Conservation (phyloP, 2,113 vertebrate genomes). For the Lagenorhynchus albirostris region DNA sequence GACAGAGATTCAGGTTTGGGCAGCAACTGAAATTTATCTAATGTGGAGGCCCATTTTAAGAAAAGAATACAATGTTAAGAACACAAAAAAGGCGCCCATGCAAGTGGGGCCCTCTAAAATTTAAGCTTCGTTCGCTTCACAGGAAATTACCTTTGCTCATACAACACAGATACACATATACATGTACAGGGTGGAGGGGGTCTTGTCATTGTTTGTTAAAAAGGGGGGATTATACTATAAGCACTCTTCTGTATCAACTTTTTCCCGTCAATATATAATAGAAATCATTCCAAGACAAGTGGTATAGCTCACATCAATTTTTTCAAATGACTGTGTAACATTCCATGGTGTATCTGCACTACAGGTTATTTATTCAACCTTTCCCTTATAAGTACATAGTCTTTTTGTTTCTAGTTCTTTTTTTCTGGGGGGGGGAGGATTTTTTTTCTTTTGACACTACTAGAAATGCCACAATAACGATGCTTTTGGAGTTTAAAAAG, state of each 20-base stretch:
- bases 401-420: neutral
- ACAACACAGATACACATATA: neutral
- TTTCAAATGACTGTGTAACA: neutral
- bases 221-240: neutral
- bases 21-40: neutral
- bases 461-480: neutral
- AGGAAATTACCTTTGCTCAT: neutral
- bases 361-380: neutral
- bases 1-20: neutral
- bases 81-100: neutral
- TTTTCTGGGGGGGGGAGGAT: fast-evolving
- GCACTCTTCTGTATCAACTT: neutral
- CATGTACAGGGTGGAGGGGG: neutral
- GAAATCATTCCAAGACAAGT: neutral
- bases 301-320: neutral
- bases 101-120: neutral
- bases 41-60: neutral
- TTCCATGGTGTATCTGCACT: no score
- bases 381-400: neutral
- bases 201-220: neutral
- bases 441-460: neutral
- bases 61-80: neutral
- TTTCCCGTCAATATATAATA: neutral
- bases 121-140: neutral
- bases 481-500: neutral